Percentiles rank a stretch among this genome's conserved stretches.
phyloP scores from a whole-genome alignment of 2,888 invertebrate species.

The Chymomyza caudatula region DNA sequence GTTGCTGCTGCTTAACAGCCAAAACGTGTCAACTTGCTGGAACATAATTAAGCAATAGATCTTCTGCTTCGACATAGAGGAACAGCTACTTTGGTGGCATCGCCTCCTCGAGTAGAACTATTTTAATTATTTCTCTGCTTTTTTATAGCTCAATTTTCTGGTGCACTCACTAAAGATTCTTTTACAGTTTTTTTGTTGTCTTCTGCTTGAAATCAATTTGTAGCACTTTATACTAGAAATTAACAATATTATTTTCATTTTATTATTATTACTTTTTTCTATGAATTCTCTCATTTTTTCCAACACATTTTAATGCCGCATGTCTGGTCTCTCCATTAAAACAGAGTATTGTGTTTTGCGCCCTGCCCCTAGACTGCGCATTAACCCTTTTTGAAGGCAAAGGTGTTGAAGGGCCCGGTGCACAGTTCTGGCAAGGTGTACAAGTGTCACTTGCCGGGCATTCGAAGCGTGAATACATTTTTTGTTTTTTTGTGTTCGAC shows the following conservation, averaged over 20 bases:
- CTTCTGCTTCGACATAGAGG: conserved; percentile 1
- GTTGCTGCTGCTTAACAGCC: neutral
- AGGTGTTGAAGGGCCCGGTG: conserved; percentile 23
- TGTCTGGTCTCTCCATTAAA: conserved; percentile 65
- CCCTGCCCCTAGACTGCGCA: conserved; percentile 38
- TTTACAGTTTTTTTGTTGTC: conserved; percentile 19
- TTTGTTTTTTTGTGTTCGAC: conserved; percentile 46
- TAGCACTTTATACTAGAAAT: conserved; percentile 59
- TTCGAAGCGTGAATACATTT: conserved; percentile 55
- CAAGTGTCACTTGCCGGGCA: conserved; percentile 73
- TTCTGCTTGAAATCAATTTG: conserved; percentile 65
- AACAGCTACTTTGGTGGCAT: conserved; percentile 18
- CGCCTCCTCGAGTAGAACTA: neutral
- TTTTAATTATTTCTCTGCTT: neutral
- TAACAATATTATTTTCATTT: conserved; percentile 55
- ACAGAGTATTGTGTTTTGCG: conserved; percentile 31
- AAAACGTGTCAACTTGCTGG: conserved; percentile 1
- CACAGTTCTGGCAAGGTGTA: conserved; percentile 12
- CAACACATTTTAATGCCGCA: conserved; percentile 47
- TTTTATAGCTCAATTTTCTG: conserved; percentile 35
- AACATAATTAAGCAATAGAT: conserved; percentile 13
- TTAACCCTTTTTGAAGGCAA: conserved; percentile 29
- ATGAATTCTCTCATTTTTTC: conserved; percentile 23
- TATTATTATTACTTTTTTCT: conserved; percentile 37
- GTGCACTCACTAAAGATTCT: neutral